These are phyloP conservation scores for Biston stratarius DNA, from an alignment of 2,888 invertebrate genomes.

Conservation along the genomic window DNA sequence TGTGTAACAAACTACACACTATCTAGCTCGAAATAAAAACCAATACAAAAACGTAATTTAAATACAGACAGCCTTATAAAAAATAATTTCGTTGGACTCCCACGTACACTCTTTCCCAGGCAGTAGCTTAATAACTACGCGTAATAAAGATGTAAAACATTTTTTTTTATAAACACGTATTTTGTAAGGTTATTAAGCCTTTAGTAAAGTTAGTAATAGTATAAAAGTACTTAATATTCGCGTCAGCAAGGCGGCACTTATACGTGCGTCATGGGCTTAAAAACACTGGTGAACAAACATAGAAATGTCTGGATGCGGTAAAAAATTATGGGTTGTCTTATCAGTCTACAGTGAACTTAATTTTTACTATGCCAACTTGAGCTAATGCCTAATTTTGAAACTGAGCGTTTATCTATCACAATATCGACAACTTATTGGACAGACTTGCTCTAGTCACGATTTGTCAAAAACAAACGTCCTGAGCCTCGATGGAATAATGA, in stretches of 20 bases:
- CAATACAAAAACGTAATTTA: conserved; percentile 8
- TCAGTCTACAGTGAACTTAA: no score
- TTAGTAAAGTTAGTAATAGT: conserved; percentile 55
- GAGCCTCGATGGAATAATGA: no score
- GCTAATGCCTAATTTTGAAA: no score
- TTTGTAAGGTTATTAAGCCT: conserved; percentile 51
- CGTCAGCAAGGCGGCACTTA: conserved; percentile 65
- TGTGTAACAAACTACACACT: not conserved
- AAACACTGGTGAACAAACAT: conserved; percentile 32
- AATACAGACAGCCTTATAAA: conserved; percentile 28
- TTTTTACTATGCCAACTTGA: no score
- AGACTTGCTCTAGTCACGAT: no score
- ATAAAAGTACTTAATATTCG: conserved; percentile 68
- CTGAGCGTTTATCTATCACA: no score
- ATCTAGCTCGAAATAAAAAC: not conserved
- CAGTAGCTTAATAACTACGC: conserved; percentile 48
- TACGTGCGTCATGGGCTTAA: conserved; percentile 60
- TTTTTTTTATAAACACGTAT: conserved; percentile 41
- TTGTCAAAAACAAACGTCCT: no score
- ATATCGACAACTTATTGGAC: no score
- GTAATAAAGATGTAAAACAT: conserved; percentile 40
- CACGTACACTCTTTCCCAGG: conserved; percentile 42
- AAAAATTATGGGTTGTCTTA: not conserved
- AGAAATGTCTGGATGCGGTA: conserved; percentile 39
- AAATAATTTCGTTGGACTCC: conserved; percentile 39